These are phyloP conservation scores for Eidolon dupreanum DNA, from an alignment of 2,797 vertebrate genomes.

Conservation along the genomic window DNA sequence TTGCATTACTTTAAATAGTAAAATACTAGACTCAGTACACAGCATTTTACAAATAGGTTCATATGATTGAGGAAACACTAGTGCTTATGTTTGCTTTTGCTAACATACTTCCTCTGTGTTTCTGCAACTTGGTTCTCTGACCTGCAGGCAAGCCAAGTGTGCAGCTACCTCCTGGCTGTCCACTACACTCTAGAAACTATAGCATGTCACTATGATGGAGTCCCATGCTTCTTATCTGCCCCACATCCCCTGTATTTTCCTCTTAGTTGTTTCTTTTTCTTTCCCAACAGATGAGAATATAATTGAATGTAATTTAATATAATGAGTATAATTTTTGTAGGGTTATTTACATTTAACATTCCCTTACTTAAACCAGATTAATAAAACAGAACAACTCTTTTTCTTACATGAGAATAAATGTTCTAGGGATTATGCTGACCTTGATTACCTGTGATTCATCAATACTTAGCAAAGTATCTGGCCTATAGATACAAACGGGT, in stretches of 20 bases:
- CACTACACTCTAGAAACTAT: not conserved
- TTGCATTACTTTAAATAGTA: not conserved
- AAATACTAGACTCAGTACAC: not conserved
- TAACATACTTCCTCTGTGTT: not conserved
- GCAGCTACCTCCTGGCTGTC: no score
- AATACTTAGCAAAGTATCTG: not conserved
- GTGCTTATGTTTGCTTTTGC: not conserved
- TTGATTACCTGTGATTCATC: not conserved
- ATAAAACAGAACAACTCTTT: not conserved
- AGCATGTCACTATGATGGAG: no score
- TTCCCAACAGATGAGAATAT: not conserved
- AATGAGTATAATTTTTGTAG: not conserved
- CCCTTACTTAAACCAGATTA: not conserved
- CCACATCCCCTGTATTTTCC: not conserved
- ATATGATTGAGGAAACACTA: not conserved
- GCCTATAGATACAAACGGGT: not conserved
- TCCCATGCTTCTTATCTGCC: not conserved
- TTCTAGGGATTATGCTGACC: not conserved
- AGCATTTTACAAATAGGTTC: not conserved
- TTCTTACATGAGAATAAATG: not conserved
- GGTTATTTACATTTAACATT: not conserved
- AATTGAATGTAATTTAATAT: no score
- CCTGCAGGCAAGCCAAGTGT: rapidly evolving
- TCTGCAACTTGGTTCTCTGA: not conserved
- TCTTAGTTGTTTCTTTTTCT: not conserved